Conservation (phyloP, 2,797 vertebrate genomes). For the Microcaecilia unicolor region DNA sequence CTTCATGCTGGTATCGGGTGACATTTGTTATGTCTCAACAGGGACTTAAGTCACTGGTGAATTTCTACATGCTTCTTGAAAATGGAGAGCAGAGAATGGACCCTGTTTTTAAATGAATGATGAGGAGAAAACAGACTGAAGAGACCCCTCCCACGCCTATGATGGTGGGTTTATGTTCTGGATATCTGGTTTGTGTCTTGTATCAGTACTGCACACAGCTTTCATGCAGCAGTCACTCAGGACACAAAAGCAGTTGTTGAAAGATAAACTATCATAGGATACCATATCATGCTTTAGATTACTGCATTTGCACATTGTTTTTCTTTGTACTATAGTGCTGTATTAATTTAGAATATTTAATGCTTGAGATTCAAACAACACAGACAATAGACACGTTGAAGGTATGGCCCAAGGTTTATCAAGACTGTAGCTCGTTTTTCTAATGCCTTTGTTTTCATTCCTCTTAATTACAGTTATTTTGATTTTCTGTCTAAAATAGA, state of each 20-base stretch:
- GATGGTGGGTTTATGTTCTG: conserved; percentile 22
- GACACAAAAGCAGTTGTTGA: conserved; percentile 24
- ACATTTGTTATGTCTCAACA: conserved; percentile 6
- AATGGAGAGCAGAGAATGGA: conserved; percentile 15
- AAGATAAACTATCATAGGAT: conserved; percentile 22
- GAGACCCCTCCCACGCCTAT: too few relatives aligned
- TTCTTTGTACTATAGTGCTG: too few relatives aligned
- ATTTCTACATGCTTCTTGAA: conserved; percentile 5
- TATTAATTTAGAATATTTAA: too few relatives aligned
- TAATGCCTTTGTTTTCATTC: too few relatives aligned
- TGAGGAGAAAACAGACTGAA: conserved; percentile 7
- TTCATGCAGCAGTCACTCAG: conserved; percentile 27
- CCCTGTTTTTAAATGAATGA: conserved; percentile 6
- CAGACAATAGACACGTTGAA: too few relatives aligned
- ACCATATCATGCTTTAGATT: too few relatives aligned
- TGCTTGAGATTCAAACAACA: too few relatives aligned
- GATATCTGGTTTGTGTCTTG: conserved; percentile 40
- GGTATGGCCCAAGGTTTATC: too few relatives aligned
- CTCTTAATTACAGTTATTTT: too few relatives aligned
- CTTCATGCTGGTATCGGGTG: conserved; percentile 1
- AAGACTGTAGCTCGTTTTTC: too few relatives aligned
- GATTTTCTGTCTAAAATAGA: too few relatives aligned
- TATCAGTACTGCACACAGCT: conserved; percentile 33
- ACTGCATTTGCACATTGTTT: too few relatives aligned
- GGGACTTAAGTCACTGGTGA: rapidly evolving